These are phyloP conservation scores for Xerus rutilus DNA, from an alignment of 2,797 vertebrate genomes.

Conservation along the genomic window DNA sequence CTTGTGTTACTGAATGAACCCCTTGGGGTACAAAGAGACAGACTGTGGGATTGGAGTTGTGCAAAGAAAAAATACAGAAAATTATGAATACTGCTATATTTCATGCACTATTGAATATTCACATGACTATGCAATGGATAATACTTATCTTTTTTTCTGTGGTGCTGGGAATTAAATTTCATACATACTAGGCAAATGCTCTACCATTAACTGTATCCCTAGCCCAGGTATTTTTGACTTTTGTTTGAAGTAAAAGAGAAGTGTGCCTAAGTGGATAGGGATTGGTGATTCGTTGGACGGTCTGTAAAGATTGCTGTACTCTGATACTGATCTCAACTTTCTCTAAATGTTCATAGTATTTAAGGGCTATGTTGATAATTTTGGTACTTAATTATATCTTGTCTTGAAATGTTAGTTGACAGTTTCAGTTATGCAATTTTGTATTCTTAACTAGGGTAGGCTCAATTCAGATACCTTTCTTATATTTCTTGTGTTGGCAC, in stretches of 20 bases:
- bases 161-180: no score
- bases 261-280: not conserved
- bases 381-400: not conserved
- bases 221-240: not conserved
- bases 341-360: not conserved
- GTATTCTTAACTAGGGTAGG: no score
- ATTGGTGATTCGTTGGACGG: not conserved
- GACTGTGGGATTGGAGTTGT: not conserved
- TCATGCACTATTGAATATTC: not conserved
- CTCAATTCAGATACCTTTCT: no score
- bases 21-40: not conserved
- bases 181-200: no score
- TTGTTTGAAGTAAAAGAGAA: not conserved
- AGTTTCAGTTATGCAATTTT: no score
- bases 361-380: not conserved
- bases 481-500: no score
- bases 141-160: no score
- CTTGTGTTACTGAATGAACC: not conserved
- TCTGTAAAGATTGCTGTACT: not conserved
- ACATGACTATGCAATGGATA: not conserved
- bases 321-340: not conserved
- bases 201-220: no score
- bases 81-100: not conserved
- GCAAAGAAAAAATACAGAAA: not conserved
- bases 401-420: not conserved